Conservation (phyloP, 2,113 vertebrate species). For the Oxyruncus cristatus region DNA sequence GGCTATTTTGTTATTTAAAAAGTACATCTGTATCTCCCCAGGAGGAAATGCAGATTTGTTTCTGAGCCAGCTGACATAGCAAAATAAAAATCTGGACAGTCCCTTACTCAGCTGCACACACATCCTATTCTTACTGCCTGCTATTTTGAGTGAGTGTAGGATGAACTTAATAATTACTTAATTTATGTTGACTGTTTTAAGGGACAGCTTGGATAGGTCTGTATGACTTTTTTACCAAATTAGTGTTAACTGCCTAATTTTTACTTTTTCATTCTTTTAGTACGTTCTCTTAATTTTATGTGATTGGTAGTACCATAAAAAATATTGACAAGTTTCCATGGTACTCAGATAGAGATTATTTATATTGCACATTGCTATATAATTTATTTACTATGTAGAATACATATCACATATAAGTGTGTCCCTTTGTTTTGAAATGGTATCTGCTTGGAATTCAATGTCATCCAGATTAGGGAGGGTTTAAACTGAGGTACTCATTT, state of each 20-base stretch:
- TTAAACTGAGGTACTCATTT: not conserved
- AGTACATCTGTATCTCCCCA: constrained; percentile 54
- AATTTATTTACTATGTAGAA: not conserved
- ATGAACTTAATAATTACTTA: not conserved
- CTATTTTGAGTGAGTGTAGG: not conserved
- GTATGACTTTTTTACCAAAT: not conserved
- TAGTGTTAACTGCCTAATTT: not conserved
- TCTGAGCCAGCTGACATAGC: constrained; percentile 50
- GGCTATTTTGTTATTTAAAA: constrained; percentile 56
- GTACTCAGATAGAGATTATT: not conserved
- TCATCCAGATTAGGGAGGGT: not conserved
- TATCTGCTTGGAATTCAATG: not conserved
- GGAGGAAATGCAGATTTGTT: constrained; percentile 39
- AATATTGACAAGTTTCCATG: not conserved
- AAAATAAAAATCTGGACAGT: constrained; percentile 21
- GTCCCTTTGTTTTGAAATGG: not conserved
- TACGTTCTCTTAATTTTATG: not conserved
- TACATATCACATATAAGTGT: not conserved
- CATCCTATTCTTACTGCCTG: not conserved
- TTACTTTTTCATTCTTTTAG: not conserved
- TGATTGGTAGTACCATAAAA: not conserved
- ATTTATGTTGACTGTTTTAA: not conserved
- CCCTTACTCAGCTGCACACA: constrained; percentile 16
- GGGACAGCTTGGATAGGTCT: not conserved
- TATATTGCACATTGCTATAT: not conserved